Conservation (phyloP, 2,888 invertebrate species). For the Habrosyne pyritoides region DNA sequence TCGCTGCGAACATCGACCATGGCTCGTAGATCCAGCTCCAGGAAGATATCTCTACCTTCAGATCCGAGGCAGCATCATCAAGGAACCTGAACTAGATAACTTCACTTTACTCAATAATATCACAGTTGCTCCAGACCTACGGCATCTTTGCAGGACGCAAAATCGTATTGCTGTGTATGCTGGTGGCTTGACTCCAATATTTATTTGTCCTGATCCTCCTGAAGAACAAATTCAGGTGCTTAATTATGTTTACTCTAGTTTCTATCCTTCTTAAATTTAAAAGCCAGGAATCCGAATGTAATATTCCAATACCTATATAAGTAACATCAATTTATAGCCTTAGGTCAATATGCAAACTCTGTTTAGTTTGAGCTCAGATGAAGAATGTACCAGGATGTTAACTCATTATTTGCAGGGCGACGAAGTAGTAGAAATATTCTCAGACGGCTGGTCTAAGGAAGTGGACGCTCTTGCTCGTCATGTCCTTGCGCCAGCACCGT, state of each 20-base stretch:
- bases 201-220: constrained; percentile 83
- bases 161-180: constrained; percentile 92
- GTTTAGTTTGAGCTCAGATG: too few species aligned
- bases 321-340: too few species aligned
- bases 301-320: too few species aligned
- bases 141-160: constrained; percentile 87
- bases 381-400: background rate
- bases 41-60: constrained; percentile 92
- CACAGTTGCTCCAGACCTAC: constrained; percentile 81
- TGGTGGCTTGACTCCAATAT: constrained; percentile 84
- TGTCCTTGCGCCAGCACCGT: constrained; percentile 80
- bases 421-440: constrained; percentile 91
- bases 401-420: constrained; percentile 68
- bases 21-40: constrained; percentile 90
- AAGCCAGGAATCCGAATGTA: background rate
- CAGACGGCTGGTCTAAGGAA: constrained; percentile 89
- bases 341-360: too few species aligned
- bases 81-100: constrained; percentile 76
- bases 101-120: constrained; percentile 82
- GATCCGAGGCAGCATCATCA: constrained; percentile 86
- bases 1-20: constrained; percentile 91
- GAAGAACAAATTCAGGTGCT: constrained; percentile 55
- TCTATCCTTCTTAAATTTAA: constrained; percentile 6
- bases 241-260: background rate
- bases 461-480: constrained; percentile 83